Conservation (phyloP, 2,797 vertebrate species). For the Hemibagrus guttatus region DNA sequence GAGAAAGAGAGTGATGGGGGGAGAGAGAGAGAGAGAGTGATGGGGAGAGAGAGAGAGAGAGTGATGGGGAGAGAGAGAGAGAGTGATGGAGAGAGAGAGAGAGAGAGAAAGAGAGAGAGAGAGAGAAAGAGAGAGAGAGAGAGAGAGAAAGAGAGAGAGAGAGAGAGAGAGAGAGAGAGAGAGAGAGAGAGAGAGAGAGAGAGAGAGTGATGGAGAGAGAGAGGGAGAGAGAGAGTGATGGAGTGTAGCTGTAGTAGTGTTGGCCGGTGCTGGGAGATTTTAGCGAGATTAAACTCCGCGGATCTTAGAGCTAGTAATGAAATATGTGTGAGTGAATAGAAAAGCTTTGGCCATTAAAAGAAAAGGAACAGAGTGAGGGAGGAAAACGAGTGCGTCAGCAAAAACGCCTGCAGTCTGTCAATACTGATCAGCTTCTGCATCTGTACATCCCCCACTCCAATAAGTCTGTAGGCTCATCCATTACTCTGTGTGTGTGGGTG, state of each 20-base stretch:
- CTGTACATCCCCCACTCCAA: constrained; percentile 64
- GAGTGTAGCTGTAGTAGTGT: constrained; percentile 26
- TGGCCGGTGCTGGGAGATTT: constrained; percentile 68
- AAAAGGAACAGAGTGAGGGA: constrained; percentile 14
- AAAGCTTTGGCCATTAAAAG: constrained; percentile 71
- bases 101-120: not conserved
- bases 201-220: not conserved
- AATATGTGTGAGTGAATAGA: constrained; percentile 95
- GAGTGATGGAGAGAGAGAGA: not conserved
- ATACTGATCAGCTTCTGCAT: constrained; percentile 87
- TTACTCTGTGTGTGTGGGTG: constrained; percentile 17
- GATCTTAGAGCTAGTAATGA: constrained; percentile 92
- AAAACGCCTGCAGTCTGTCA: constrained; percentile 81
- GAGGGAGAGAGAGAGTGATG: constrained; percentile 14
- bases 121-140: constrained; percentile 24
- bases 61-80: too few relatives aligned
- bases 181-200: not conserved
- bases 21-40: constrained; percentile 34
- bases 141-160: not conserved
- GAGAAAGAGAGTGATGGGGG: not conserved
- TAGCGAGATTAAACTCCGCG: constrained; percentile 89
- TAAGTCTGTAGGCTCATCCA: not conserved
- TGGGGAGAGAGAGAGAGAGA: not conserved
- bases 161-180: constrained; percentile 47
- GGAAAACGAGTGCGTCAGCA: constrained; percentile 74